Evolutionary conservation across 2,888 invertebrate species (phyloP), one percentile per base, ranked within the genome.

Genomic region (Stenichneumon culpator): DNA sequence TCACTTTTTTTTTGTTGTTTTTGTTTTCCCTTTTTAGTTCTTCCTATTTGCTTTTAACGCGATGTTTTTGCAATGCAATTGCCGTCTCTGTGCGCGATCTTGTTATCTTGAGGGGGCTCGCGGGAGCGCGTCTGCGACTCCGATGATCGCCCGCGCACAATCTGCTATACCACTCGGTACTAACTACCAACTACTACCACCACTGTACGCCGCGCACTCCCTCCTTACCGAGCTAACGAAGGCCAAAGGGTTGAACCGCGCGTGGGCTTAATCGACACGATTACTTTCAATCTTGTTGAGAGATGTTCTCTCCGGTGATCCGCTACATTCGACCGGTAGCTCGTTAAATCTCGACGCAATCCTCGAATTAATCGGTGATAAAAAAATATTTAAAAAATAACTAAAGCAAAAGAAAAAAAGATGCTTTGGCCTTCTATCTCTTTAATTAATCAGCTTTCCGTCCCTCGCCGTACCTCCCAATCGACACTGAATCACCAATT

Each of bases 241-340:
- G 85, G 85, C 39, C 79, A 79, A 85, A 79, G 79, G 57, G 79
- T 77, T 68, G 78, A 16, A 32, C 16, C 54, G 84, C 78, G 78
- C 73, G 82, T 85, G 82, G 75, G 75, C 68, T 72, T 52, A 50
- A 70, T 79, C 75, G 68, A 60, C 74, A 67, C 78, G 82, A 82
- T 77, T 85, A 72, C 79, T 79, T 85, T 85, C 72, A 82, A 82
- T 85, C 79, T 72, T 28, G 78, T 79, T 78, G 52, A 70, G 60
- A 65, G 67, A 72, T 77, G 63, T 47, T 47, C 47, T 67, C 52
- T 36, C 25, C 74, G 47, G 14, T 32, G 32, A 19, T 19, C 63
- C 19, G 63, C 5, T 25, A 39, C 19, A n/a, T 32, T 60, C 25
- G 36, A 19, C 57, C 28, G 54, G 63, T 25, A 75, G 50, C 84